phyloP scores from a whole-genome alignment of 2,113 vertebrate genomes.

The Sander lucioperca region DNA sequence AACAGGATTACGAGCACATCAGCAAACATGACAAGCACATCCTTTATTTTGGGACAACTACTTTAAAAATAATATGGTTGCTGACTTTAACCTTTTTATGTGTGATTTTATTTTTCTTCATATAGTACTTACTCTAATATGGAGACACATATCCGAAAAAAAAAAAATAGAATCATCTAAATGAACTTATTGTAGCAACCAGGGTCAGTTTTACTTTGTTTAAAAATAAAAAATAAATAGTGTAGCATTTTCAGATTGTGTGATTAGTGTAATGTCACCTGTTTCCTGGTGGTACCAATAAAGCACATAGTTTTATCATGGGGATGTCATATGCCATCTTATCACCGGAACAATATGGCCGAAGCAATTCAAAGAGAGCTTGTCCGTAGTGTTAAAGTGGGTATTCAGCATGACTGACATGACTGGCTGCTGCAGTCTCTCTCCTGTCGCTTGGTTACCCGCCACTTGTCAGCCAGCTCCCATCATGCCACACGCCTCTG shows the following conservation, averaged over 20 bases:
- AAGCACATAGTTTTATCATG: conserved; percentile 13
- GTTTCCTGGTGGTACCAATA: conserved; percentile 12
- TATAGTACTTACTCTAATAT: background rate
- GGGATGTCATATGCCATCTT: conserved; percentile 33
- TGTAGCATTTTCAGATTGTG: conserved; percentile 32
- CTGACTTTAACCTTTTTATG: conserved; percentile 46
- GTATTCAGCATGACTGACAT: conserved; percentile 46
- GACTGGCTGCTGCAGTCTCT: conserved; percentile 44
- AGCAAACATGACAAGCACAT: conserved; percentile 68
- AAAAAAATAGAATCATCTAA: background rate
- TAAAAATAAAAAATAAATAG: background rate
- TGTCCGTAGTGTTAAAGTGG: conserved; percentile 46
- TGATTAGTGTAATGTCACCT: conserved; percentile 42
- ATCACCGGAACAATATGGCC: conserved; percentile 14
- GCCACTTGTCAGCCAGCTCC: conserved; percentile 51
- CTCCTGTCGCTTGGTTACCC: conserved; percentile 45
- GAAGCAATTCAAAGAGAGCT: conserved; percentile 32
- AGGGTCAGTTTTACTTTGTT: background rate
- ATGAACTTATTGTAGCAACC: background rate
- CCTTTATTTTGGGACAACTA: conserved; percentile 62
- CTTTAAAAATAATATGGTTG: conserved; percentile 53
- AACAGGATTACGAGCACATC: conserved; percentile 81
- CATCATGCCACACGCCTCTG: conserved; percentile 48
- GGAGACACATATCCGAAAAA: background rate
- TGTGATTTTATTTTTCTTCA: conserved; percentile 25